A percentile compares a stretch with the other conserved stretches of the same genome.
Evolutionary conservation across 2,113 vertebrate genomes (phyloP).

Genomic region (Ptyas mucosa): DNA sequence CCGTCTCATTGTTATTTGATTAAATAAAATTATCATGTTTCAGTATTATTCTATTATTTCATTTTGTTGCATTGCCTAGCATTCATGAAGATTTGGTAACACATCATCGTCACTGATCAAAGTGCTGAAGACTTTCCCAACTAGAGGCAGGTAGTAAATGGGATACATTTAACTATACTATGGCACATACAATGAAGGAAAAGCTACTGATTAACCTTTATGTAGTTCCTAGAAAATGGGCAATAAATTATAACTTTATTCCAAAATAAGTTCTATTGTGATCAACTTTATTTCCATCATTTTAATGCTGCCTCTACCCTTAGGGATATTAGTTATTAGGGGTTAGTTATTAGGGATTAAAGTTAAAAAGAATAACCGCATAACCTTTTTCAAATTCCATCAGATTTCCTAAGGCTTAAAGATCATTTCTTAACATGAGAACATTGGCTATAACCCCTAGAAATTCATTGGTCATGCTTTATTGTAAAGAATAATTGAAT

Average conservation of each 20-base stretch:
- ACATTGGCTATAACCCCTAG: background rate
- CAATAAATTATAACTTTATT: background rate
- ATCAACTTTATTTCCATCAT: background rate
- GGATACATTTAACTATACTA: background rate
- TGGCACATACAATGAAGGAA: background rate
- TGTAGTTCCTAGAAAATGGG: background rate
- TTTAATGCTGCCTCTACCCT: background rate
- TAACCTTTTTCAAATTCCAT: background rate
- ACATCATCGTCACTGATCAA: background rate
- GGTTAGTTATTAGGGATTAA: background rate
- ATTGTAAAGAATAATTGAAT: background rate
- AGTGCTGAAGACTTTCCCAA: background rate
- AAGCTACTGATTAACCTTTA: background rate
- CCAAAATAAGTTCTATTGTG: background rate
- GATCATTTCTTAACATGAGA: background rate
- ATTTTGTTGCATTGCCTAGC: background rate
- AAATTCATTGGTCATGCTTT: background rate
- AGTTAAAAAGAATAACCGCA: background rate
- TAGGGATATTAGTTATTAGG: too few relatives aligned
- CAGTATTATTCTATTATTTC: background rate
- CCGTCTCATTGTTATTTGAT: background rate
- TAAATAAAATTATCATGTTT: background rate
- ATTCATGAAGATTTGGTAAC: background rate
- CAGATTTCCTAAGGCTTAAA: background rate
- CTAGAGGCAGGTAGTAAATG: background rate